phyloP scores from a whole-genome alignment of 2,113 vertebrate species.

The Bostrychus sinensis region DNA sequence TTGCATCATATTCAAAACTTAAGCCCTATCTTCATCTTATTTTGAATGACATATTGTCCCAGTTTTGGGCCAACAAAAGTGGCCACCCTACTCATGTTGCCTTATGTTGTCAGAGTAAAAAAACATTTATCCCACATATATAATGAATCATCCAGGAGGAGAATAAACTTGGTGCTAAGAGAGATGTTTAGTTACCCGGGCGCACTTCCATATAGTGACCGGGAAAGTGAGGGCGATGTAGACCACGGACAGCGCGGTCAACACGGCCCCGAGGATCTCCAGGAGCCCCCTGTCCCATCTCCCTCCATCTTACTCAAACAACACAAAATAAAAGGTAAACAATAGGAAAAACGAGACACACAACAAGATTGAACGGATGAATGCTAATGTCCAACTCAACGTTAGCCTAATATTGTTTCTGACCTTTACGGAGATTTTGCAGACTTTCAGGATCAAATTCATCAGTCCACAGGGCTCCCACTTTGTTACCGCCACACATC shows the following conservation, averaged over 20 bases:
- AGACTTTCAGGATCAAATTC: neutral
- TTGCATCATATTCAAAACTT: too few relatives aligned
- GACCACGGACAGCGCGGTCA: slow-evolving; percentile 38
- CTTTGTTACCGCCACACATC: neutral
- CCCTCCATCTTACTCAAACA: neutral
- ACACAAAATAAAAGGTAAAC: neutral
- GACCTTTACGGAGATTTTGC: neutral
- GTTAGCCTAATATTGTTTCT: neutral
- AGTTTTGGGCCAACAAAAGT: too few relatives aligned
- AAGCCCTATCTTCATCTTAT: too few relatives aligned
- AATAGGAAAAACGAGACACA: neutral
- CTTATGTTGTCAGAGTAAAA: too few relatives aligned
- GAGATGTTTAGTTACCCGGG: slow-evolving; percentile 33
- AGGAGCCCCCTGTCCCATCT: fast-evolving
- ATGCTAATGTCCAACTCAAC: neutral
- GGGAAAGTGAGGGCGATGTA: slow-evolving; percentile 55
- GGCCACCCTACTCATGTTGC: too few relatives aligned
- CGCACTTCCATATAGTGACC: slow-evolving; percentile 56
- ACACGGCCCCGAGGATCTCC: slow-evolving; percentile 20
- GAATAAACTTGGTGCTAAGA: too few relatives aligned
- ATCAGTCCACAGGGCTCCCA: neutral
- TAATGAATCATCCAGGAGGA: too few relatives aligned
- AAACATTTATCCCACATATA: too few relatives aligned
- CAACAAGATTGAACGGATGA: neutral
- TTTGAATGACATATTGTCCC: too few relatives aligned